Conservation (phyloP, 2,888 invertebrate species). For the Drosophila longiperda region DNA sequence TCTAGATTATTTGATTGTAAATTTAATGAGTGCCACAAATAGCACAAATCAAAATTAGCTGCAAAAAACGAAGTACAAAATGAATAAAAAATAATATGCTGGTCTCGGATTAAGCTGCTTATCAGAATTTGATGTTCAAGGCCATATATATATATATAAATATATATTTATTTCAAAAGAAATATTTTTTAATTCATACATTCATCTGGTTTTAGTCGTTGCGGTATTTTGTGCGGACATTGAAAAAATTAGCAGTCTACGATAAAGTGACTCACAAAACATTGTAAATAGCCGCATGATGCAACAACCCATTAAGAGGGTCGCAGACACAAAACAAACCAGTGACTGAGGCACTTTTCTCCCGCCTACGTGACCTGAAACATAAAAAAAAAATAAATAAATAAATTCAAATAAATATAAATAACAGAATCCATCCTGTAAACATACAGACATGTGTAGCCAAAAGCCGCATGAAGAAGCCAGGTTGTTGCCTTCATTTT, state of each 20-base stretch:
- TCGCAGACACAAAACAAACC: constrained; percentile 52
- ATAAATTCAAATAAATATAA: not conserved
- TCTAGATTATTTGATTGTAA: not conserved
- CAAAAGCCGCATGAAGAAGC: constrained; percentile 47
- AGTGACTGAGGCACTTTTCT: constrained; percentile 54
- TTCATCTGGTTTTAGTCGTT: not conserved
- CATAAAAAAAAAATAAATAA: constrained; percentile 30
- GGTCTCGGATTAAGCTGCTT: not conserved
- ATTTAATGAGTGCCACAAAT: not conserved
- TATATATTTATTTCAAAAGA: too few species aligned
- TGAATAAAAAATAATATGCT: not conserved
- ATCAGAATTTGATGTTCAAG: not conserved
- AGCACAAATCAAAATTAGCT: not conserved
- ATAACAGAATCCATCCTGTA: not conserved
- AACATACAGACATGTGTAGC: constrained; percentile 16
- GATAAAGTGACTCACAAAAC: constrained; percentile 39
- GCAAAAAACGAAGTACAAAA: not conserved
- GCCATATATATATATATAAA: not conserved
- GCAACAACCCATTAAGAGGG: constrained; percentile 73
- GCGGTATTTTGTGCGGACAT: constrained; percentile 26
- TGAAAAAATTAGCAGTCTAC: constrained; percentile 66
- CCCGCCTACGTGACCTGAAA: constrained; percentile 70
- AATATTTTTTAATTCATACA: not conserved
- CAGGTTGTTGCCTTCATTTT: not conserved
- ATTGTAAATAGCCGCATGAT: constrained; percentile 70